phyloP scores from a whole-genome alignment of 2,888 invertebrate genomes.

The Philhelius pedissequus region DNA sequence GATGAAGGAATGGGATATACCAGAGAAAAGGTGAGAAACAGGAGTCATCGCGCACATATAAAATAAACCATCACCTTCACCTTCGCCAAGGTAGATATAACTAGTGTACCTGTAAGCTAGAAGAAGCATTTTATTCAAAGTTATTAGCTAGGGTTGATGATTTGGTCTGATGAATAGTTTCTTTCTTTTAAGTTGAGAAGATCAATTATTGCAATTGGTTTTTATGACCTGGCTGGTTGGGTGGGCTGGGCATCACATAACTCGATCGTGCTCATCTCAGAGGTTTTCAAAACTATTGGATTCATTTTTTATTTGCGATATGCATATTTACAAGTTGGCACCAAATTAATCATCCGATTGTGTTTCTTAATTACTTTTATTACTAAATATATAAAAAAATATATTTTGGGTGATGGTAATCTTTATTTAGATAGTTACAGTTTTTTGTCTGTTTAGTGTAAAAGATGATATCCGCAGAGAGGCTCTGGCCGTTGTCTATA shows the following conservation, averaged over 20 bases:
- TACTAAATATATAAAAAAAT: no score
- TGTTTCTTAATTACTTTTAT: no score
- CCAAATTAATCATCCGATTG: no score
- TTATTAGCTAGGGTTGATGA: constrained; percentile 18
- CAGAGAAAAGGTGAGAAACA: neutral
- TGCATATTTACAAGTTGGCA: neutral
- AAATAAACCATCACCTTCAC: neutral
- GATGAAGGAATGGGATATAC: neutral
- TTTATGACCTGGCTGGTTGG: neutral
- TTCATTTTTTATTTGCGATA: constrained; percentile 29
- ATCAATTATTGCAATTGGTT: constrained; percentile 19
- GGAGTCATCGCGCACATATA: neutral
- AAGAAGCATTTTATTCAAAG: neutral
- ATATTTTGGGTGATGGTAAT: no score
- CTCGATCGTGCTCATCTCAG: neutral
- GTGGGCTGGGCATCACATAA: neutral
- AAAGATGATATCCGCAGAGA: no score
- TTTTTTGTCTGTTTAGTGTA: no score
- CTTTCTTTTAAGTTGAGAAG: constrained; percentile 17
- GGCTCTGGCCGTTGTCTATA: no score
- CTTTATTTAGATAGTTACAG: no score
- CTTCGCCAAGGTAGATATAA: neutral
- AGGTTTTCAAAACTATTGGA: constrained; percentile 30
- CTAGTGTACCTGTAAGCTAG: no score
- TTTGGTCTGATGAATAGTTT: constrained; percentile 54